These are phyloP conservation scores for Caenorhabditis inopinata DNA, from an alignment of 1,140 invertebrate species.

Conservation along the genomic window DNA sequence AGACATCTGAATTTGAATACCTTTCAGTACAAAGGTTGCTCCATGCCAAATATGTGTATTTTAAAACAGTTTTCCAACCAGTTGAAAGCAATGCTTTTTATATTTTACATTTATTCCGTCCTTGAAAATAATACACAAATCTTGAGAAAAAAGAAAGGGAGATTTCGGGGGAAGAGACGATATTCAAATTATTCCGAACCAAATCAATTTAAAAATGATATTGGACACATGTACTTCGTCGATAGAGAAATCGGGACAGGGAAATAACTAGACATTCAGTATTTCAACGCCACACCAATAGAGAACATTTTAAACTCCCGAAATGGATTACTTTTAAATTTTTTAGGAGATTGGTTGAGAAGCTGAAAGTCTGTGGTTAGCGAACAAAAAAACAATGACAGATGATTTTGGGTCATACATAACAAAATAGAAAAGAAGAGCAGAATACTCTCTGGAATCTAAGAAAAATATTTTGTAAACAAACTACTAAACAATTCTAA, in stretches of 20 bases:
- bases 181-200: neutral
- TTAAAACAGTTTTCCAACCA: neutral
- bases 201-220: conserved; percentile 17
- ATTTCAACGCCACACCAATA: neutral
- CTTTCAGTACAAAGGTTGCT: no score
- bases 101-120: conserved; percentile 23
- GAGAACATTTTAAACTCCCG: no score
- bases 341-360: neutral
- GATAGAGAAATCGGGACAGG: conserved; percentile 20
- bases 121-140: conserved; percentile 19
- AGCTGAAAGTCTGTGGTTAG: neutral
- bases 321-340: neutral
- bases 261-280: neutral
- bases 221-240: conserved; percentile 16
- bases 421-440: neutral
- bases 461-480: neutral
- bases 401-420: neutral
- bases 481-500: conserved; percentile 10
- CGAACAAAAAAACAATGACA: neutral
- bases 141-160: neutral
- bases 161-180: neutral
- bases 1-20: conserved; percentile 16
- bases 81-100: neutral
- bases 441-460: neutral
- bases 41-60: no score